phyloP scores from a whole-genome alignment of 2,113 vertebrate genomes.

The Mesitornis unicolor region DNA sequence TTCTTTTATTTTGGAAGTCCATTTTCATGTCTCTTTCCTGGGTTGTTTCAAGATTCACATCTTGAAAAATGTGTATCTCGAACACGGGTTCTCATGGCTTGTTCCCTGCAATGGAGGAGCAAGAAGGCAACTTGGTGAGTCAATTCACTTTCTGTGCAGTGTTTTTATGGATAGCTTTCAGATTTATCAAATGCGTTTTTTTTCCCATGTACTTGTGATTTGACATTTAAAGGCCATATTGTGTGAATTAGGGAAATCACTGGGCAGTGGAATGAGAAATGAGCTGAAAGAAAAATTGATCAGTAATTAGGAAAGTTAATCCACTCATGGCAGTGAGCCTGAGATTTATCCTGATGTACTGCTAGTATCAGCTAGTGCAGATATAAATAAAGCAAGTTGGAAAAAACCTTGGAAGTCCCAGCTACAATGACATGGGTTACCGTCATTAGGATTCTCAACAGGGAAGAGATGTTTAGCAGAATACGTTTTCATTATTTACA shows the following conservation, averaged over 20 bases:
- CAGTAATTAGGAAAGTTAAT: constrained; percentile 26
- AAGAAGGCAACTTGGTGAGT: neutral
- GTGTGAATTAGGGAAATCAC: neutral
- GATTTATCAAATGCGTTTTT: neutral
- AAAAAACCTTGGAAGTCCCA: neutral
- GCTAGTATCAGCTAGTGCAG: neutral
- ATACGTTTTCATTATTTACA: neutral
- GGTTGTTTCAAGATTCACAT: neutral
- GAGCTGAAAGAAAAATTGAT: constrained; percentile 11
- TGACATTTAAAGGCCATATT: constrained; percentile 6
- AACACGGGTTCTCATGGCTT: neutral
- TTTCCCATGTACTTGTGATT: neutral
- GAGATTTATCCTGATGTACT: neutral
- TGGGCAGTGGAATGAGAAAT: neutral
- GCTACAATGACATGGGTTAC: neutral
- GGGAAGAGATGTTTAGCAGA: neutral
- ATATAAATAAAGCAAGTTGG: neutral
- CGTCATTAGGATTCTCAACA: neutral
- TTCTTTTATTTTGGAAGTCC: neutral
- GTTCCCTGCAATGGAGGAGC: neutral
- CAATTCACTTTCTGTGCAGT: neutral
- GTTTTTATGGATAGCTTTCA: neutral
- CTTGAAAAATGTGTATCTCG: neutral
- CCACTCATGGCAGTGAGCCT: neutral
- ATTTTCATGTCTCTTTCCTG: neutral